Percentiles rank a stretch among this genome's conserved stretches.
phyloP scores from a whole-genome alignment of 2,113 vertebrate genomes.

The Ciconia boyciana region DNA sequence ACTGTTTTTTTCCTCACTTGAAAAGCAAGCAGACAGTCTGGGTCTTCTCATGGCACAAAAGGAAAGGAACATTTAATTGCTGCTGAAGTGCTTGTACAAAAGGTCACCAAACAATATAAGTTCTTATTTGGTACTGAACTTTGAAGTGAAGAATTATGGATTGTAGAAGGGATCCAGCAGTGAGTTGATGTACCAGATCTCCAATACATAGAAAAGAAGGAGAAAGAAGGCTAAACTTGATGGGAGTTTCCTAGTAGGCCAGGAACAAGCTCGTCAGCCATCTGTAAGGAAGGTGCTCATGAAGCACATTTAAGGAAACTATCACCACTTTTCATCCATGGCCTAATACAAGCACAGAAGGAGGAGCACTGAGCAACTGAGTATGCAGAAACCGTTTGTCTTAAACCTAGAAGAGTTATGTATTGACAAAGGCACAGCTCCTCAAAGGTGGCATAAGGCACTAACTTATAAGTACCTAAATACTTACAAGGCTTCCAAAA shows the following conservation, averaged over 20 bases:
- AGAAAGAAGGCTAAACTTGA: constrained; percentile 51
- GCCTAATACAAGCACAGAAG: background rate
- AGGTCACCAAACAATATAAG: constrained; percentile 70
- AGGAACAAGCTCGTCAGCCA: constrained; percentile 28
- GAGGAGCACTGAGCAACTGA: background rate
- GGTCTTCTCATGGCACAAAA: constrained; percentile 39
- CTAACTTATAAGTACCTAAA: background rate
- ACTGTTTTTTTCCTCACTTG: constrained; percentile 53
- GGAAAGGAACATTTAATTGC: constrained; percentile 71
- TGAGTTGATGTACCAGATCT: constrained; percentile 41
- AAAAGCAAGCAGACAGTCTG: constrained; percentile 59
- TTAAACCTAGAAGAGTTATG: background rate
- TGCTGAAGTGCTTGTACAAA: constrained; percentile 69
- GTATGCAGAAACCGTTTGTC: background rate
- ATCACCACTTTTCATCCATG: background rate
- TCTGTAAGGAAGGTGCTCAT: constrained; percentile 3
- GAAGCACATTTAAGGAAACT: constrained; percentile 30
- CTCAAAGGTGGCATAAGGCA: background rate
- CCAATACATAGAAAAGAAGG: constrained; percentile 19
- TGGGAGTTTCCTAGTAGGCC: constrained; percentile 51
- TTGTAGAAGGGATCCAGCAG: constrained; percentile 37
- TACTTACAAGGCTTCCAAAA: background rate
- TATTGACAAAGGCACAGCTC: background rate
- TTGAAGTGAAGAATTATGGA: constrained; percentile 69
- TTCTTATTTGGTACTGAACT: constrained; percentile 69